Evolutionary conservation across 1,140 invertebrate species (phyloP).

Genomic region (Pogonomyrmex californicus): DNA sequence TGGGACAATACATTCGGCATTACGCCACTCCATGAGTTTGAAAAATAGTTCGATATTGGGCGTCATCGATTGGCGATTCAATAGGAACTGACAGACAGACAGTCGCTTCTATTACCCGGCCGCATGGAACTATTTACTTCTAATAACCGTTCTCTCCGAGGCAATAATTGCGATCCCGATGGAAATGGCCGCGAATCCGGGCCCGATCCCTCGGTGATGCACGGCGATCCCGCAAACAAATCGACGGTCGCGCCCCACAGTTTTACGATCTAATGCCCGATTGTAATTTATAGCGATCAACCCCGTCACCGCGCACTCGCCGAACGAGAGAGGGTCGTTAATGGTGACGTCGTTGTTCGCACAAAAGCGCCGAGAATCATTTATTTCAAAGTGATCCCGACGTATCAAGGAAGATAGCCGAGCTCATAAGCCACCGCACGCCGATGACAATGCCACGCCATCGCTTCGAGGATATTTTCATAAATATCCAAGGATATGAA

Average conservation of each 20-base stretch:
- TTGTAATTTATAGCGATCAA: constrained; percentile 72
- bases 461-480: constrained; percentile 55
- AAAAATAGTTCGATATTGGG: constrained; percentile 49
- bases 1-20: neutral
- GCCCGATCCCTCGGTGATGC: constrained; percentile 57
- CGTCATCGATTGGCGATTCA: constrained; percentile 44
- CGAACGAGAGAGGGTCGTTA: constrained; percentile 43
- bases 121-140: constrained; percentile 54
- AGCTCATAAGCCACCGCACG: constrained; percentile 61
- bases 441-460: constrained; percentile 29
- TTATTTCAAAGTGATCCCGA: constrained; percentile 30
- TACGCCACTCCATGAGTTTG: constrained; percentile 20
- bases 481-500: constrained; percentile 34
- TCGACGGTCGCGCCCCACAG: constrained; percentile 60
- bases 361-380: constrained; percentile 58
- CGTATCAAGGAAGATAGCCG: constrained; percentile 51
- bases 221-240: constrained; percentile 65
- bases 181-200: constrained; percentile 56
- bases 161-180: constrained; percentile 67
- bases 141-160: constrained; percentile 59
- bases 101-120: constrained; percentile 41
- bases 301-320: constrained; percentile 45
- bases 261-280: constrained; percentile 63
- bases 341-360: constrained; percentile 43
- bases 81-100: constrained; percentile 29